phyloP scores from a whole-genome alignment of 2,113 vertebrate genomes.

The Paramisgurnus dabryanus region DNA sequence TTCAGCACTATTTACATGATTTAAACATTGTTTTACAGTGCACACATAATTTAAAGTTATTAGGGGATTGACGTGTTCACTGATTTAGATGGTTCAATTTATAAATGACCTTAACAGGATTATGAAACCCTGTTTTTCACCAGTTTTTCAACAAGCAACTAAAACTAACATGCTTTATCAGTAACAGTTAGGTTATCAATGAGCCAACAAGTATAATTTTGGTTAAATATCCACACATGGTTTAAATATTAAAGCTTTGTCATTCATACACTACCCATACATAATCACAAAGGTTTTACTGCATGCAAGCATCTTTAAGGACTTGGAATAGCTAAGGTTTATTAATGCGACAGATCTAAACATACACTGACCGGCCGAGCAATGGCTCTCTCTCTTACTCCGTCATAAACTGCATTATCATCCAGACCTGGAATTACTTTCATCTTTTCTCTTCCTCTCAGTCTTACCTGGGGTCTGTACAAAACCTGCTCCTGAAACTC shows the following conservation, averaged over 20 bases:
- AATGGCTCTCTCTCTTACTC: background rate
- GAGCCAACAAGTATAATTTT: background rate
- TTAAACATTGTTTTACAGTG: no score
- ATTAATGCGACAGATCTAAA: background rate
- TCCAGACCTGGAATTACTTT: background rate
- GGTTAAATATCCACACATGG: background rate
- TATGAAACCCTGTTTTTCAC: no score
- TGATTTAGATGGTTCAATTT: no score
- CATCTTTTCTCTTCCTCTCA: constrained; percentile 7
- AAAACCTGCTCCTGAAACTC: constrained; percentile 37
- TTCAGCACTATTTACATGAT: no score
- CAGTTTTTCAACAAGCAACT: no score
- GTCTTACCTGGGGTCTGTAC: constrained; percentile 60
- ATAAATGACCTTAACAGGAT: no score
- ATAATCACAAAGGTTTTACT: background rate
- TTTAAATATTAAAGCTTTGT: background rate
- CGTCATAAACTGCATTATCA: background rate
- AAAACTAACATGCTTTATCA: no score
- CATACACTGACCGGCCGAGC: no score
- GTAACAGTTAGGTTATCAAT: no score
- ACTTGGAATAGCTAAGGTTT: background rate
- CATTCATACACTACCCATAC: background rate
- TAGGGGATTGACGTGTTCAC: no score
- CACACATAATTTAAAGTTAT: no score
- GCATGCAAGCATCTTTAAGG: background rate